Evolutionary conservation across 1,140 invertebrate species (phyloP).

Genomic region (Pollicipes pollicipes): DNA sequence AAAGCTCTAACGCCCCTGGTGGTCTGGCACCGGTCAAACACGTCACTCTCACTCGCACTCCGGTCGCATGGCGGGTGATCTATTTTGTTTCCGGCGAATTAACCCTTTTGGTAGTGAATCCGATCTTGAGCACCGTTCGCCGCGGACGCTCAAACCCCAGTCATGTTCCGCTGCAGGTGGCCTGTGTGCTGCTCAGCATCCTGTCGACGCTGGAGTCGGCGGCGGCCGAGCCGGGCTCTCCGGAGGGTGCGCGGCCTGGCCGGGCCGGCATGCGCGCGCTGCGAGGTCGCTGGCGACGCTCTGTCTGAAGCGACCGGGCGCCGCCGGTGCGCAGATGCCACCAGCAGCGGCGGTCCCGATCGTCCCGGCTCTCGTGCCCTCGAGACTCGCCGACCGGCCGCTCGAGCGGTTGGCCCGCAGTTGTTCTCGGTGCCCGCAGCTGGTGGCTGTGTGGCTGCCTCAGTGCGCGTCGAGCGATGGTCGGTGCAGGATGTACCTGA

Average conservation of each 20-base stretch:
- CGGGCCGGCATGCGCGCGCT: no score
- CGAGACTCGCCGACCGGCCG: background rate
- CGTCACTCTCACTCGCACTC: no score
- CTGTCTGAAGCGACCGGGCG: background rate
- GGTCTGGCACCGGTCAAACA: no score
- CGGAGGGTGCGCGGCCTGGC: background rate
- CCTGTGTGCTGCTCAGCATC: background rate
- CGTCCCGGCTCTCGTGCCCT: background rate
- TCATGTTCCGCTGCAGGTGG: background rate
- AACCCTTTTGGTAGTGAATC: background rate
- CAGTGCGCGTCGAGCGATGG: no score
- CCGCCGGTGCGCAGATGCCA: no score
- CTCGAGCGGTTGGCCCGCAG: background rate
- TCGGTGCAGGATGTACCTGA: no score
- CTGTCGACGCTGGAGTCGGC: background rate
- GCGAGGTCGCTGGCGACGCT: background rate
- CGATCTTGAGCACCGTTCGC: background rate
- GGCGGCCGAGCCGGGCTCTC: background rate
- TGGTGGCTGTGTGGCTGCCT: no score
- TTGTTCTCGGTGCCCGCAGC: background rate
- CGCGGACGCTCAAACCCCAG: background rate
- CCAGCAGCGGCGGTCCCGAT: background rate
- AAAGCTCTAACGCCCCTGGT: no score
- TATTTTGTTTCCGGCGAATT: background rate
- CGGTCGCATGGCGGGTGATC: no score